Evolutionary conservation across 1,140 invertebrate species (phyloP), one percentile per base, ranked within the genome.

Genomic region (Metopolophium dirhodum): DNA sequence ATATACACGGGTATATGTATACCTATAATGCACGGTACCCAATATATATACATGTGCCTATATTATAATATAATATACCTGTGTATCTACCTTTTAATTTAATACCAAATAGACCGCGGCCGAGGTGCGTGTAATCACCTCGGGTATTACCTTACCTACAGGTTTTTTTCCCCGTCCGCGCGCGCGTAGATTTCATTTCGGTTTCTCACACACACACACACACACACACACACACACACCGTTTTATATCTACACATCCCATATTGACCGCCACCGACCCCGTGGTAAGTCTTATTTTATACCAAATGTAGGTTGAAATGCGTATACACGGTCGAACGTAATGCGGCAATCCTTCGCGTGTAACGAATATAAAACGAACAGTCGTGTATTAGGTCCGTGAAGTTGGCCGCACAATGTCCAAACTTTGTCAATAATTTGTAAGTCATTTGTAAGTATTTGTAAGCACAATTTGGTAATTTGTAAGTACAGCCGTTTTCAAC

Each of bases 31-130:
- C n/a, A 22, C 77, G n/a, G n/a, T 77, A 35, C 9, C 23, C 57
- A 26, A 7, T 23, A 57, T 57, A 57, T 37, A 37, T 37, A 37
- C 37, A 37, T 37, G 37, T 82, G 35, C 30, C 26, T 8, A 8
- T 61, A 57, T 1, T 41, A 41, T 41, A 41, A 41, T 41, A 41
- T 41, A 18, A 41, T 41, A 18, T 49, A 51, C 23, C 3, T 35
- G 30, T 82, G 41, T 4, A 45, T 47, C 8, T 18, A 45, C 23
- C 83, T 86, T 86, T 47, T 47, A 86, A 86, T 86, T 86, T 86
- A 47, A 86, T 86, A 86, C 83, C 41, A 47, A 86, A 86, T 86
- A 86, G 37, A 86, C 83, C 83, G 83, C 41, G 83, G 41, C 83
- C 82, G 37, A 35, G 37, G 83, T 47, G 26, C 26, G 23, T 86